Conservation (phyloP, 2,113 vertebrate genomes). For the Lepus timidus region DNA sequence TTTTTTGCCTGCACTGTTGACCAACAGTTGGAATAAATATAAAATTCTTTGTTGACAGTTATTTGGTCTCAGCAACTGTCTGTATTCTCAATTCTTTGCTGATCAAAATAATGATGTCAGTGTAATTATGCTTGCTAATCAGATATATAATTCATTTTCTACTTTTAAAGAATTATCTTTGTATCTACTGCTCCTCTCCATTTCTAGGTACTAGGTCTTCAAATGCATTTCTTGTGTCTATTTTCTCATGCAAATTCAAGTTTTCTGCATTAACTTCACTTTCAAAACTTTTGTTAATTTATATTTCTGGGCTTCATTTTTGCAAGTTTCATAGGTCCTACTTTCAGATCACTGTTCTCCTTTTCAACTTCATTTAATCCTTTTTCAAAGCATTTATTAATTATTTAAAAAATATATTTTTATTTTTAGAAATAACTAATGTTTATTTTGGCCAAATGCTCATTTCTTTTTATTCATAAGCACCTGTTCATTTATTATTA, state of each 20-base stretch:
- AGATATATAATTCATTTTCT: not conserved
- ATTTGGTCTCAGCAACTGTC: not conserved
- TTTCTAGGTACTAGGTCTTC: not conserved
- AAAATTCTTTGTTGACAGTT: not conserved
- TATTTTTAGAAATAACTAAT: not conserved
- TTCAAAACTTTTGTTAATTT: constrained; percentile 10
- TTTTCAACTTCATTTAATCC: not conserved
- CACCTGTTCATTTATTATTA: not conserved
- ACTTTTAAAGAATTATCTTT: not conserved
- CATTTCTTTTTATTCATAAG: not conserved
- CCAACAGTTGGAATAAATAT: not conserved
- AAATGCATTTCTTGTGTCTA: not conserved
- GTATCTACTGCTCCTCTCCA: not conserved
- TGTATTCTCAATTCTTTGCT: not conserved
- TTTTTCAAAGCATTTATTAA: not conserved
- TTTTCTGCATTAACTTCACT: not conserved
- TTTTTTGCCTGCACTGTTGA: not conserved
- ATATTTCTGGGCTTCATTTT: not conserved
- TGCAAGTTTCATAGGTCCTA: not conserved
- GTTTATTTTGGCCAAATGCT: not conserved
- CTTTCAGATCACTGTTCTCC: not conserved
- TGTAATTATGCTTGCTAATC: not conserved
- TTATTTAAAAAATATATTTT: not conserved
- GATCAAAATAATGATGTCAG: not conserved
- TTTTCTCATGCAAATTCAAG: not conserved